Base-by-base conservation (phyloP, 1,140 invertebrate species). In the Orussus abietinus region DNA sequence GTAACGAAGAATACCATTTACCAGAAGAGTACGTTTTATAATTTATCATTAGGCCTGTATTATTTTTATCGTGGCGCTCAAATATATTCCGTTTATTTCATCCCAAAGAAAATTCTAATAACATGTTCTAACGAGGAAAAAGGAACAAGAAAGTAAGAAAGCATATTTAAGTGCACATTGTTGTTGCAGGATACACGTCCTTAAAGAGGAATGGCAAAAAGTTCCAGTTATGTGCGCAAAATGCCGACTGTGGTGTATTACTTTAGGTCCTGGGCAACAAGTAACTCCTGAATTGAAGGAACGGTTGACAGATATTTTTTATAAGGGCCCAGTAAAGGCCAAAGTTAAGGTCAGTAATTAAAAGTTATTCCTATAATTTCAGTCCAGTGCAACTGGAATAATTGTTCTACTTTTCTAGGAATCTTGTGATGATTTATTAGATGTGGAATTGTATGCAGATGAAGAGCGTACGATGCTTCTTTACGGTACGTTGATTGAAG, bases 1-100 rank as follows among this genome's bases (percentile, higher is more conserved):
- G 82, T 0, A 84, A 84, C 41, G 57, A 69, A 35, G 76, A 80
- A 47, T 30, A 35, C n/a, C n/a, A n/a, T n/a, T n/a, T n/a, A n/a
- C n/a, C n/a, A n/a, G n/a, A n/a, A n/a, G n/a, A 53, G 49, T 57
- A 14, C 5, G 9, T 38, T 36, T 41, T 53, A 47, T 10, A 4
- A 25, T 14, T 21, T 19, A 9, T 45, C 21, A 11, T 28, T 22
- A 35, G 15, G 7, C 1, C 15, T 25, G 12, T 44, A 19, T 28
- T 18, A 2, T 7, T 31, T 20, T 19, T 45, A n/a, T n/a, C n/a
- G n/a, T n/a, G n/a, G 11, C 31, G 25, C 20, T 32, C 12, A 13
- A 15, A 20, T 19, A 20, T 9, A n/a, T n/a, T n/a, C n/a, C n/a
- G n/a, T n/a, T 42, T 10, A 13, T 3, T 38, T 9, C 5, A 15